Percentiles rank a stretch among this genome's conserved stretches.
These are phyloP conservation scores for crab-eating macaque (Macaca fascicularis) DNA, from an alignment of 2,113 vertebrate species.

Conservation along the genomic window DNA sequence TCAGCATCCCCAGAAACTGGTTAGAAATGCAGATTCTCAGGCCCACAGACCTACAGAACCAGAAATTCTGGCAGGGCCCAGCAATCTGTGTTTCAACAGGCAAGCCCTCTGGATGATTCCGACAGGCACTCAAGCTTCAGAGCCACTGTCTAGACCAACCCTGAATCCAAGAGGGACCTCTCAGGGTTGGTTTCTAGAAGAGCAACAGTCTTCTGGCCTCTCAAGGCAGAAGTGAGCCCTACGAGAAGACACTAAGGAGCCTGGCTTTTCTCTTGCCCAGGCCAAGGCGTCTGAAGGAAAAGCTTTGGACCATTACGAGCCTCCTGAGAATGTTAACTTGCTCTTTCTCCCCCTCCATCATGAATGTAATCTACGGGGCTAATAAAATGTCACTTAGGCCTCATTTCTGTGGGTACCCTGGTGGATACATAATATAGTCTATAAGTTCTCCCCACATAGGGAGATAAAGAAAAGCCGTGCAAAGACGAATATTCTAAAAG, in stretches of 20 bases:
- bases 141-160: background rate
- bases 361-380: constrained; percentile 36
- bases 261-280: background rate
- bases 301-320: background rate
- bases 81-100: background rate
- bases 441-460: background rate
- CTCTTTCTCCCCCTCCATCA: background rate
- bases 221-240: background rate
- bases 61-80: background rate
- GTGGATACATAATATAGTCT: constrained; percentile 23
- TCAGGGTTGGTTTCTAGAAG: background rate
- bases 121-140: background rate
- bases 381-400: constrained; percentile 57
- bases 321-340: background rate
- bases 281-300: background rate
- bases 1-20: background rate
- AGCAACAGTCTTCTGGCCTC: background rate
- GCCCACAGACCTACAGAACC: background rate
- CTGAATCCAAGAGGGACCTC: background rate
- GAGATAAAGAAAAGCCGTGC: background rate
- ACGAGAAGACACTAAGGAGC: background rate
- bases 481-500: constrained; percentile 26
- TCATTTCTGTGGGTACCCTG: constrained; percentile 42
- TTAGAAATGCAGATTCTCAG: background rate
- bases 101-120: background rate